Conservation (phyloP, 2,113 vertebrate genomes). For the Stomatorhinus ivindoensis region DNA sequence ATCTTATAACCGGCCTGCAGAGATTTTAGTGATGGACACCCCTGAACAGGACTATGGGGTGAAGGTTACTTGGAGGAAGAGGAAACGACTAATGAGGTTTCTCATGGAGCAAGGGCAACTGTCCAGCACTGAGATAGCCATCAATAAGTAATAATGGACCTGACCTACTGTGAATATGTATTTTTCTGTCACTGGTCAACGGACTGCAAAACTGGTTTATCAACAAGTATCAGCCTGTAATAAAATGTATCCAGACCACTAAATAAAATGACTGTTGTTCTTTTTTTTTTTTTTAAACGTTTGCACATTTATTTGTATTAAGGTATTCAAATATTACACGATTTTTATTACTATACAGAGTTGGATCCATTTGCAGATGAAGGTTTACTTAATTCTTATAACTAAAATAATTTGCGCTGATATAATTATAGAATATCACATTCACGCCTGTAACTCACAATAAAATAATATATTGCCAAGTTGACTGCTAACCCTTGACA, state of each 20-base stretch:
- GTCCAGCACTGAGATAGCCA: slow-evolving; percentile 48
- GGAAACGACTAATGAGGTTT: slow-evolving; percentile 57
- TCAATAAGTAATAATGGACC: slow-evolving; percentile 40
- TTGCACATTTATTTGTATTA: background rate
- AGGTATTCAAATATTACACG: background rate
- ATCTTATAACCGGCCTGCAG: slow-evolving; percentile 29
- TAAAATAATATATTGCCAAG: background rate
- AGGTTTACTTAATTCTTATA: background rate
- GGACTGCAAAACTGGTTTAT: background rate
- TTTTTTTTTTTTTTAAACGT: background rate
- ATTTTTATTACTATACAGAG: background rate
- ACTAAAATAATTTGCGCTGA: background rate
- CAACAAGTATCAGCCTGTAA: background rate
- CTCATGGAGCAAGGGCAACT: slow-evolving; percentile 63
- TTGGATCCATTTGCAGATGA: background rate
- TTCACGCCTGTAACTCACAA: background rate
- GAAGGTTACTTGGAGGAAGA: slow-evolving; percentile 76
- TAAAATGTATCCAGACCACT: background rate
- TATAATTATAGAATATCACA: background rate
- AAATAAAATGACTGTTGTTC: background rate
- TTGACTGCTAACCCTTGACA: background rate
- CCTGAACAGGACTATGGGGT: slow-evolving; percentile 79
- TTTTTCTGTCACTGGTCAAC: background rate
- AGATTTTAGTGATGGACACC: slow-evolving; percentile 71
- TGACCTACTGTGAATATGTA: background rate